phyloP scores from a whole-genome alignment of 2,888 invertebrate species.

The Apodemia mormo region DNA sequence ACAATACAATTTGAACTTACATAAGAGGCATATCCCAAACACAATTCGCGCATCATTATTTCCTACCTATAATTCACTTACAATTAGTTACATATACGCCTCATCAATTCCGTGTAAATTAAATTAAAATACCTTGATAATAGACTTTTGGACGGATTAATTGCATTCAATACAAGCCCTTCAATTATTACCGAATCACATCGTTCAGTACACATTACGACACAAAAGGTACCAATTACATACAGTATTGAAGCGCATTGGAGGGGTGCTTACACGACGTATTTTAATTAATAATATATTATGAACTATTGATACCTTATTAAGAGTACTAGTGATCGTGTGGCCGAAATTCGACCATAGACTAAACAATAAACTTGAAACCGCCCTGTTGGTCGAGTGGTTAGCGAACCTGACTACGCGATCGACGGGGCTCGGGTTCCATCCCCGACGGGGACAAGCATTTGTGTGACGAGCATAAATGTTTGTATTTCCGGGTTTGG shows the following conservation, averaged over 20 bases:
- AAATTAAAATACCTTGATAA: conserved; percentile 11
- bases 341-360: too few species aligned
- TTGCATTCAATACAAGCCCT: conserved; percentile 22
- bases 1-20: too few species aligned
- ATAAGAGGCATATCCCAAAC: too few species aligned
- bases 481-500: too few species aligned
- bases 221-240: conserved; percentile 19
- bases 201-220: conserved; percentile 20
- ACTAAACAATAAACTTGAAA: too few species aligned
- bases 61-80: background rate
- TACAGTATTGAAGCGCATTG: too few species aligned
- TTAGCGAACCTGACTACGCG: too few species aligned
- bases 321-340: too few species aligned
- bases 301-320: background rate
- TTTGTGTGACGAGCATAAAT: too few species aligned
- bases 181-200: conserved; percentile 18
- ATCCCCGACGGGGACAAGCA: too few species aligned
- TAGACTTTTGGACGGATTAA: conserved; percentile 13
- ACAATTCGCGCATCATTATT: background rate
- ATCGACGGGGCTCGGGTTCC: too few species aligned
- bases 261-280: background rate
- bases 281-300: conserved; percentile 5
- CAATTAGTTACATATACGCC: conserved; percentile 11
- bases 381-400: too few species aligned
- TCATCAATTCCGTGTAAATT: conserved; percentile 11